Evolutionary conservation across 2,797 vertebrate species (phyloP).

Genomic region (Gephyroberyx darwinii): DNA sequence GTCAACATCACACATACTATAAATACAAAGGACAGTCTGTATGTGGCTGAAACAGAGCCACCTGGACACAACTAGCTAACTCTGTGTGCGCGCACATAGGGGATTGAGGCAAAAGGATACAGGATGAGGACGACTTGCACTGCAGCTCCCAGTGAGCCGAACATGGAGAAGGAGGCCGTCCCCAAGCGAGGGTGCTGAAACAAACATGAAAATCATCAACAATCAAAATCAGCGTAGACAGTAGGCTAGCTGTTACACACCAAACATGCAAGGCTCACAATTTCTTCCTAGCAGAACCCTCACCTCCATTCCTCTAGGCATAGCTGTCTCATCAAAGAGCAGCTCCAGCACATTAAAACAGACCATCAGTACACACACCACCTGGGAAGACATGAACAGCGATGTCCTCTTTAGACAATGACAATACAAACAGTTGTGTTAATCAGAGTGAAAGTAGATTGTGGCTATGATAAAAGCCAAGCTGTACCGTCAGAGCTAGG

Average conservation of each 20-base stretch:
- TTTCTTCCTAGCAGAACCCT: conserved; percentile 12
- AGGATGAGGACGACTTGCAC: conserved; percentile 96
- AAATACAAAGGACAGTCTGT: conserved; percentile 14
- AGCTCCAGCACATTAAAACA: conserved; percentile 95
- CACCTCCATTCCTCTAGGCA: conserved; percentile 97
- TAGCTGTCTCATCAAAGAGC: conserved; percentile 92
- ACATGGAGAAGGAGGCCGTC: conserved; percentile 93
- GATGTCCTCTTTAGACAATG: neutral
- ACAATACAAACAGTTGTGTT: neutral
- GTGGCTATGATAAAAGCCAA: neutral
- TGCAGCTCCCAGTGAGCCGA: conserved; percentile 93
- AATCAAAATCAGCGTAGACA: neutral
- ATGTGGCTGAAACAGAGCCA: conserved; percentile 13
- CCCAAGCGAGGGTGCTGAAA: conserved; percentile 89
- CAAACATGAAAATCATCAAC: conserved; percentile 6
- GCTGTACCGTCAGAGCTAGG: conserved; percentile 88
- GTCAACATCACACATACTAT: conserved; percentile 18
- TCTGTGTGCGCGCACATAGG: neutral
- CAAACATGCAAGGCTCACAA: neutral
- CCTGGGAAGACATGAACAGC: conserved; percentile 75
- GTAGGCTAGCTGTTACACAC: neutral
- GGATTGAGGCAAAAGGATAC: conserved; percentile 87
- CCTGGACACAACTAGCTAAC: neutral
- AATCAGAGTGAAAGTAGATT: neutral
- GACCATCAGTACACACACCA: conserved; percentile 92